Conservation (phyloP, 2,888 invertebrate species). For the Nymphalis polychloros region DNA sequence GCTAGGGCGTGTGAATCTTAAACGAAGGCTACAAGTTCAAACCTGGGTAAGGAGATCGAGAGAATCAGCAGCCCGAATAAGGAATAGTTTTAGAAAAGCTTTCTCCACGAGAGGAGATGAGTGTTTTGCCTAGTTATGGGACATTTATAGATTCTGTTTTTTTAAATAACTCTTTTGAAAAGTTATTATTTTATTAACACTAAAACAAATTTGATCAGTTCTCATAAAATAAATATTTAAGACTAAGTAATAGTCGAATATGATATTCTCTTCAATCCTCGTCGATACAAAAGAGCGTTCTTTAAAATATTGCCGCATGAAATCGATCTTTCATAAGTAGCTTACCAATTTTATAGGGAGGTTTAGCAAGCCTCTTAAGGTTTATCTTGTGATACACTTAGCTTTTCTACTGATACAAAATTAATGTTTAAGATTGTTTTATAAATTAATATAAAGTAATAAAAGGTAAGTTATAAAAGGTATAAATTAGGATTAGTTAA, state of each 20-base stretch:
- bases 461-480: neutral
- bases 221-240: slow-evolving; percentile 4
- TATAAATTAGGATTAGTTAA: neutral
- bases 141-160: too few species aligned
- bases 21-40: too few species aligned
- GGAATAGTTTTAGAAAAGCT: too few species aligned
- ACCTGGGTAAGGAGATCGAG: too few species aligned
- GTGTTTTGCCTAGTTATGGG: too few species aligned
- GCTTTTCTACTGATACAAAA: slow-evolving; percentile 33
- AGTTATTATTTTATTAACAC: neutral
- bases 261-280: slow-evolving; percentile 34
- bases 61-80: too few species aligned
- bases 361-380: slow-evolving; percentile 53
- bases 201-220: neutral
- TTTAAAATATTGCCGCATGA: slow-evolving; percentile 53
- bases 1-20: too few species aligned
- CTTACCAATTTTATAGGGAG: slow-evolving; percentile 68
- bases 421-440: slow-evolving; percentile 25
- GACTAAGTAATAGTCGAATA: slow-evolving; percentile 18
- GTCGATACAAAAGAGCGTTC: slow-evolving; percentile 36
- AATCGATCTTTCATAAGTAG: slow-evolving; percentile 67
- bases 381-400: slow-evolving; percentile 47
- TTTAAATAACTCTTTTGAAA: too few species aligned
- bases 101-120: too few species aligned
- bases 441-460: neutral